These are phyloP conservation scores for Brachyopa scutellaris DNA, from an alignment of 2,888 invertebrate species.

Conservation along the genomic window DNA sequence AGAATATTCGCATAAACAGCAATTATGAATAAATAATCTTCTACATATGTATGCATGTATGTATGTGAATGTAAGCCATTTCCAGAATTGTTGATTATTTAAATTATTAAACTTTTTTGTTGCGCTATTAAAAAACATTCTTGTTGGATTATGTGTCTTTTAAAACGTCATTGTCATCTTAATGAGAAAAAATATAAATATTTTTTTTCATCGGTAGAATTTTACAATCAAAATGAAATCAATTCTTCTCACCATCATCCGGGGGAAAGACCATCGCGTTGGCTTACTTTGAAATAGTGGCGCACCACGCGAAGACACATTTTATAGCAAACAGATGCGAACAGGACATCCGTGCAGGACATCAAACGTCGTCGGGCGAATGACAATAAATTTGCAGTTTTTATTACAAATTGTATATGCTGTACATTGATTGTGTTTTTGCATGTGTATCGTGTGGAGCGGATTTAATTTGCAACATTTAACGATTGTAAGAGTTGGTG, in stretches of 20 bases:
- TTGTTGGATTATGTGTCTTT: constrained; percentile 3
- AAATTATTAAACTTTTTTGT: constrained; percentile 4
- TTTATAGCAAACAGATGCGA: not conserved
- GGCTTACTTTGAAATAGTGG: no score
- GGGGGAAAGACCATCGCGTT: no score
- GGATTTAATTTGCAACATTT: constrained; percentile 35
- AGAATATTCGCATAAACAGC: not conserved
- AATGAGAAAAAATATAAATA: constrained; percentile 1
- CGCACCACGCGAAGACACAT: no score
- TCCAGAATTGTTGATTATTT: constrained; percentile 26
- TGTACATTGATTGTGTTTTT: no score
- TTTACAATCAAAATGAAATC: no score
- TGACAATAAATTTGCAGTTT: not conserved
- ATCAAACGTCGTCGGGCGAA: no score
- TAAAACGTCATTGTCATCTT: not conserved
- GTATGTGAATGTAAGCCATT: no score
- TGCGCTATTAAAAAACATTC: constrained; percentile 10
- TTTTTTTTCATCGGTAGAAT: no score
- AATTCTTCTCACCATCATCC: no score
- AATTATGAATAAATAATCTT: not conserved
- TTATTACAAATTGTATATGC: not conserved
- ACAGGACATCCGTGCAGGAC: no score
- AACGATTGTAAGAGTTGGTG: constrained; percentile 29
- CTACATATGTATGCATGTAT: no score
- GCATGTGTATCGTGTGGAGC: constrained; percentile 25